Evolutionary conservation across 2,113 vertebrate genomes (phyloP).

Genomic region (zebrafish (Danio rerio)): DNA sequence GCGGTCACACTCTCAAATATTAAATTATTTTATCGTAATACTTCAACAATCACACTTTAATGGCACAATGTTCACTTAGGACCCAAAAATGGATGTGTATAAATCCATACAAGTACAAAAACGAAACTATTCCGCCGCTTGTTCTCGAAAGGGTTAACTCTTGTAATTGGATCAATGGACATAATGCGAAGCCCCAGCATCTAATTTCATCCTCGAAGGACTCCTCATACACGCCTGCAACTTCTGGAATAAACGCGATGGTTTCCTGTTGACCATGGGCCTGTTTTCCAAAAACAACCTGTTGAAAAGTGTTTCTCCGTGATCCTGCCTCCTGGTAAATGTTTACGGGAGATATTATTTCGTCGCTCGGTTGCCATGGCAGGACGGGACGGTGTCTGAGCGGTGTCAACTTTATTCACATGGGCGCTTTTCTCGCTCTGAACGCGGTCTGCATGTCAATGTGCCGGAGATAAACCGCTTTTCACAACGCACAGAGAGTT

Average conservation of each 20-base stretch:
- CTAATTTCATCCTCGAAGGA: slow-evolving; percentile 66
- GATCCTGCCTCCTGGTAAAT: slow-evolving; percentile 21
- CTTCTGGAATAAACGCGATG: neutral
- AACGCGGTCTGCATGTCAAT: slow-evolving; percentile 22
- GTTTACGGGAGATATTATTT: slow-evolving; percentile 40
- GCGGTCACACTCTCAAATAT: neutral
- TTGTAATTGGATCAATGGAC: slow-evolving; percentile 80
- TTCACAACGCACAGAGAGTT: neutral
- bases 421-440: neutral
- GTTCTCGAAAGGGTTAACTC: slow-evolving; percentile 68
- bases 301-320: neutral
- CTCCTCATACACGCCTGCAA: slow-evolving; percentile 23
- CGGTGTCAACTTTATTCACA: neutral
- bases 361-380: slow-evolving; percentile 56
- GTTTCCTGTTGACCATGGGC: neutral
- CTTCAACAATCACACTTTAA: neutral
- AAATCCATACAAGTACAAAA: neutral
- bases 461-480: neutral
- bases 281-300: slow-evolving; percentile 18
- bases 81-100: neutral
- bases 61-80: neutral
- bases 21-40: neutral
- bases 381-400: slow-evolving; percentile 34
- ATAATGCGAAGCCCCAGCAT: slow-evolving; percentile 69
- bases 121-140: neutral